Percentiles rank a stretch among this genome's conserved stretches.
phyloP scores from a whole-genome alignment of 2,113 vertebrate genomes.

The Cromileptes altivelis region DNA sequence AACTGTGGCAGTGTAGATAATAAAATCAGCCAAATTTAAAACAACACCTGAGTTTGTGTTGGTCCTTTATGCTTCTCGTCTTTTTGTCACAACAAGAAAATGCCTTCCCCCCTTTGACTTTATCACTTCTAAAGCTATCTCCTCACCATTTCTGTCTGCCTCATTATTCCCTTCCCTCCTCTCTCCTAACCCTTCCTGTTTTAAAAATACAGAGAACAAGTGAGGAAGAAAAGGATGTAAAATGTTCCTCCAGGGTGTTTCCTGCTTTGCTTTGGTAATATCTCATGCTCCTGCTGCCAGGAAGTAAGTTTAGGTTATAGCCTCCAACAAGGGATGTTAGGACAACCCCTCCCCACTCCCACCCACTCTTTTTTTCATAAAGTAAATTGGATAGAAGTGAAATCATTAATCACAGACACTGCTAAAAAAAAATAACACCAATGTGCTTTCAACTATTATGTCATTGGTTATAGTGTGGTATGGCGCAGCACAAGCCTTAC shows the following conservation, averaged over 20 bases:
- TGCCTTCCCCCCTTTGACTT: slow-evolving; percentile 35
- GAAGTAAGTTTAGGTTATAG: slow-evolving; percentile 45
- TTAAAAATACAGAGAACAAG: slow-evolving; percentile 57
- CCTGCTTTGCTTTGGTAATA: slow-evolving; percentile 63
- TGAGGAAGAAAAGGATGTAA: slow-evolving; percentile 47
- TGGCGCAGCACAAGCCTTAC: not conserved
- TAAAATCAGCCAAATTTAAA: slow-evolving; percentile 41
- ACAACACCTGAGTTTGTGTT: slow-evolving; percentile 6
- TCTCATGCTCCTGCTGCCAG: slow-evolving; percentile 44
- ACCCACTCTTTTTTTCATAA: not conserved
- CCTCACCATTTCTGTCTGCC: slow-evolving; percentile 23
- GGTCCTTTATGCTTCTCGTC: slow-evolving; percentile 9
- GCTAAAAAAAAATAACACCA: not conserved
- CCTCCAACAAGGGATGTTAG: slow-evolving; percentile 12
- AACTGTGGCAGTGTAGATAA: slow-evolving; percentile 38
- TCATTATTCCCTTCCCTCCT: slow-evolving; percentile 36
- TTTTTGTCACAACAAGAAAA: slow-evolving; percentile 37
- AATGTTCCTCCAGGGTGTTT: slow-evolving; percentile 61
- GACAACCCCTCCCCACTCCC: not conserved
- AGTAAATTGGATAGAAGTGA: not conserved
- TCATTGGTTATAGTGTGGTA: not conserved
- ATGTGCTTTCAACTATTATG: not conserved
- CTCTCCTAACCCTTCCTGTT: slow-evolving; percentile 14
- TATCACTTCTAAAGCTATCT: slow-evolving; percentile 15
- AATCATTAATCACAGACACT: not conserved